Percentiles rank a stretch among this genome's conserved stretches.
phyloP scores from a whole-genome alignment of 2,888 invertebrate genomes.

The Cephus spinipes region DNA sequence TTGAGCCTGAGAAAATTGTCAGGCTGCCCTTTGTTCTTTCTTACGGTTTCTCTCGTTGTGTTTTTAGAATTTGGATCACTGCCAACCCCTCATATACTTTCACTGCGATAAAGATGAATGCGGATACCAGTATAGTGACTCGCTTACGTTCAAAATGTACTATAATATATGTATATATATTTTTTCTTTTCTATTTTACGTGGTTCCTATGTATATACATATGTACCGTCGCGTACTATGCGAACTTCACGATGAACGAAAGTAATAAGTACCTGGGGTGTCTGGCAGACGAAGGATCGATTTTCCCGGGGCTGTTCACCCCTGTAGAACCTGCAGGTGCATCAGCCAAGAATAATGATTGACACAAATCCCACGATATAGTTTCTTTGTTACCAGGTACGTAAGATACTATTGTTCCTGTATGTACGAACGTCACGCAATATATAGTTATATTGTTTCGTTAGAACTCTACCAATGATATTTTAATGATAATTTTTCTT shows the following conservation, averaged over 20 bases:
- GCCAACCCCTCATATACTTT: neutral
- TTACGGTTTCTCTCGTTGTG: neutral
- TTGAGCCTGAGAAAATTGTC: neutral
- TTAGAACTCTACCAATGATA: neutral
- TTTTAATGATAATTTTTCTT: neutral
- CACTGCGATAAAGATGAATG: neutral
- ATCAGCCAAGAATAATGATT: slow-evolving; percentile 32
- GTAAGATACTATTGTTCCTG: neutral
- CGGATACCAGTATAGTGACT: neutral
- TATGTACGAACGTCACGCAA: neutral
- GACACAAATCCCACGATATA: slow-evolving; percentile 6
- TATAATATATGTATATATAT: neutral
- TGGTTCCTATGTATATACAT: neutral
- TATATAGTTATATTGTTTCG: neutral
- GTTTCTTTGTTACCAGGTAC: neutral
- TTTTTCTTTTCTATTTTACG: neutral
- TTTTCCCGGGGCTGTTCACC: slow-evolving; percentile 54
- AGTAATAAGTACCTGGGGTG: slow-evolving; percentile 21
- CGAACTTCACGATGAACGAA: slow-evolving; percentile 13
- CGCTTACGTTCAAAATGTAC: neutral
- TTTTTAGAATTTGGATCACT: neutral
- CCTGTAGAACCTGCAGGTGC: slow-evolving; percentile 45
- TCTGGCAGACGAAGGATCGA: slow-evolving; percentile 36
- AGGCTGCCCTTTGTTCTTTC: neutral
- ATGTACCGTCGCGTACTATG: neutral